Evolutionary conservation across 2,888 invertebrate genomes (phyloP).

Genomic region (Brachyopa scutellaris): DNA sequence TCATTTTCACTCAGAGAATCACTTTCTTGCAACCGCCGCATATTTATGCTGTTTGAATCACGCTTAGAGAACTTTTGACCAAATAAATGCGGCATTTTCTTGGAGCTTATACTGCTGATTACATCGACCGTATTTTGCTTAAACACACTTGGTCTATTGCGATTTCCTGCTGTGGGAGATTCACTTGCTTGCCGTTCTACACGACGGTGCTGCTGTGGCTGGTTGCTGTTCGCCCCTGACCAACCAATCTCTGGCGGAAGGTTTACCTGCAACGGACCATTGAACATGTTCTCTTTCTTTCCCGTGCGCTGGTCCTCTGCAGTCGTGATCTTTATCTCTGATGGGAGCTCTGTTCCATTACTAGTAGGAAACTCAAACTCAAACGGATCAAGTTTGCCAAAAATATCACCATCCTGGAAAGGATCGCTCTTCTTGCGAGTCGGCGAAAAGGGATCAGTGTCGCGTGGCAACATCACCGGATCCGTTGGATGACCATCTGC

Average conservation of each 20-base stretch:
- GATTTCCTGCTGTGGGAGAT: conserved; percentile 75
- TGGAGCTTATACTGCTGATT: conserved; percentile 81
- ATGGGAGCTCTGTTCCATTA: conserved; percentile 51
- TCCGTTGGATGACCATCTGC: conserved; percentile 76
- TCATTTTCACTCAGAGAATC: conserved; percentile 82
- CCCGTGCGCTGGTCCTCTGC: conserved; percentile 28
- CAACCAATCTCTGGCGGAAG: conserved; percentile 85
- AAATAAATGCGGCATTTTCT: conserved; percentile 82
- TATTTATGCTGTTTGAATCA: conserved; percentile 81
- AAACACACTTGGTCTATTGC: conserved; percentile 76
- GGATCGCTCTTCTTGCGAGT: conserved; percentile 85
- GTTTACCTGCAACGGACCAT: conserved; percentile 87
- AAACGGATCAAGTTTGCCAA: conserved; percentile 81
- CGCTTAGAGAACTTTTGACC: conserved; percentile 81
- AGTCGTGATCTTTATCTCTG: conserved; percentile 46
- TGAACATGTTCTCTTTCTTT: conserved; percentile 81
- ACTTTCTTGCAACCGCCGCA: conserved; percentile 81
- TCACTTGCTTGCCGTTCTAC: conserved; percentile 75
- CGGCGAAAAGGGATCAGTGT: conserved; percentile 81
- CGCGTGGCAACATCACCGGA: conserved; percentile 81
- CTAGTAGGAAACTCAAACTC: conserved; percentile 78
- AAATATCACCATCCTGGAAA: conserved; percentile 84
- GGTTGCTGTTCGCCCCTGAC: conserved; percentile 76
- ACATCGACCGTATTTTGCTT: conserved; percentile 82
- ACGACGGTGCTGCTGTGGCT: conserved; percentile 67